These are phyloP conservation scores for Smithornis capensis DNA, from an alignment of 2,113 vertebrate genomes.

Conservation along the genomic window DNA sequence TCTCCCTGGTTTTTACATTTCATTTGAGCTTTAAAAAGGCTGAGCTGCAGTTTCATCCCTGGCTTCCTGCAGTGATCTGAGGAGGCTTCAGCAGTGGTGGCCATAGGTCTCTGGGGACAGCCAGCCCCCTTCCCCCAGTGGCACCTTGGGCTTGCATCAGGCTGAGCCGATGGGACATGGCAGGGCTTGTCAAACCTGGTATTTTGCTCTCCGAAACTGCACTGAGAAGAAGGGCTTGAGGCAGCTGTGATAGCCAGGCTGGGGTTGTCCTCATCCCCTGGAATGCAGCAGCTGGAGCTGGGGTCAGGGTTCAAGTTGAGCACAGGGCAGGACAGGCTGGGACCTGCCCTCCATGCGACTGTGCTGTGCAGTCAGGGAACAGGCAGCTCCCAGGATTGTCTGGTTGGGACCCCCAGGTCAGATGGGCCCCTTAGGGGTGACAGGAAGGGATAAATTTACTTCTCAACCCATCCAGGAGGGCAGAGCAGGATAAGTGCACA, in stretches of 20 bases:
- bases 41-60: neutral
- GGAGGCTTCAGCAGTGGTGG: neutral
- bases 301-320: neutral
- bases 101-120: neutral
- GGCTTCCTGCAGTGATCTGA: neutral
- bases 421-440: neutral
- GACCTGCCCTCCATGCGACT: neutral
- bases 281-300: neutral
- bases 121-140: fast-evolving
- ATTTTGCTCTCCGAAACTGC: neutral
- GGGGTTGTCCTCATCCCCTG: neutral
- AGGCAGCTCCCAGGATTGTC: neutral
- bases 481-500: neutral
- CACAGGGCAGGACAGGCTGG: neutral
- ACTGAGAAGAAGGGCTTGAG: neutral
- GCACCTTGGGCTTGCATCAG: neutral
- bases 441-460: no score
- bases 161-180: neutral
- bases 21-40: neutral
- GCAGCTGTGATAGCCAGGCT: neutral
- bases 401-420: neutral
- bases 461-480: neutral
- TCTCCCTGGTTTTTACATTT: neutral
- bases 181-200: neutral
- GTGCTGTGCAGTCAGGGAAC: fast-evolving